phyloP scores from a whole-genome alignment of 1,140 invertebrate species.

The Nebria ingens region DNA sequence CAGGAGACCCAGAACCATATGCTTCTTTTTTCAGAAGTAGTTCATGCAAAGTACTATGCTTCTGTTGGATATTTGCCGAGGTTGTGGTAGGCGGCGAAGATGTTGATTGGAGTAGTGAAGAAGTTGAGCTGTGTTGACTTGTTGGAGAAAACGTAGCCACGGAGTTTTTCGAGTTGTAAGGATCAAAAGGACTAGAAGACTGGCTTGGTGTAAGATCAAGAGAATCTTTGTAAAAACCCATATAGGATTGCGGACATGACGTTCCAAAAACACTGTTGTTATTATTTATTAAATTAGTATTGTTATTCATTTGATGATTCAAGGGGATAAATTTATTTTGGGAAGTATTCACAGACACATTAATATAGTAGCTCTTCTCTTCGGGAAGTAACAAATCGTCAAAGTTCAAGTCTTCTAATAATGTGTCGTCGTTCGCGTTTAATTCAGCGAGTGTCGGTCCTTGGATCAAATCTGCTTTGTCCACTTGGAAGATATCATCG shows the following conservation, averaged over 20 bases:
- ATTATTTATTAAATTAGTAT: conserved; percentile 14
- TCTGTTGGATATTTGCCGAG: conserved; percentile 38
- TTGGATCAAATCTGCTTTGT: conserved; percentile 70
- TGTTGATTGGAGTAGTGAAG: conserved; percentile 41
- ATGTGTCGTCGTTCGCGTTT: conserved; percentile 73
- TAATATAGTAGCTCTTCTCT: conserved; percentile 38
- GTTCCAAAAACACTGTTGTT: conserved; percentile 17
- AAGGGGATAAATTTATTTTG: conserved; percentile 12
- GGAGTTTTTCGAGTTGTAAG: conserved; percentile 35
- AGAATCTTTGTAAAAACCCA: conserved; percentile 29
- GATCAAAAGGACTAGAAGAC: conserved; percentile 34
- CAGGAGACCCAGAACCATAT: conserved; percentile 39
- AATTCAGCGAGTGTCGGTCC: conserved; percentile 79
- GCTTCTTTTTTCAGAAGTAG: conserved; percentile 50
- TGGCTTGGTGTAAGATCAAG: conserved; percentile 23
- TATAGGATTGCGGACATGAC: conserved; percentile 28
- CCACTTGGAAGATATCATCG: conserved; percentile 82
- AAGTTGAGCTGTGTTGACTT: conserved; percentile 44
- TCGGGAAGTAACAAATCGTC: conserved; percentile 70
- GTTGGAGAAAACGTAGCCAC: conserved; percentile 43
- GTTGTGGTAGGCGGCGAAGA: conserved; percentile 31
- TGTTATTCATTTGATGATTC: conserved; percentile 15
- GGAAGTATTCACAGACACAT: conserved; percentile 12
- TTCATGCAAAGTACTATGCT: conserved; percentile 47
- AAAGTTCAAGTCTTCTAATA: conserved; percentile 73